Evolutionary conservation across 2,888 invertebrate genomes (phyloP).

Genomic region (Augochlorella aurata): DNA sequence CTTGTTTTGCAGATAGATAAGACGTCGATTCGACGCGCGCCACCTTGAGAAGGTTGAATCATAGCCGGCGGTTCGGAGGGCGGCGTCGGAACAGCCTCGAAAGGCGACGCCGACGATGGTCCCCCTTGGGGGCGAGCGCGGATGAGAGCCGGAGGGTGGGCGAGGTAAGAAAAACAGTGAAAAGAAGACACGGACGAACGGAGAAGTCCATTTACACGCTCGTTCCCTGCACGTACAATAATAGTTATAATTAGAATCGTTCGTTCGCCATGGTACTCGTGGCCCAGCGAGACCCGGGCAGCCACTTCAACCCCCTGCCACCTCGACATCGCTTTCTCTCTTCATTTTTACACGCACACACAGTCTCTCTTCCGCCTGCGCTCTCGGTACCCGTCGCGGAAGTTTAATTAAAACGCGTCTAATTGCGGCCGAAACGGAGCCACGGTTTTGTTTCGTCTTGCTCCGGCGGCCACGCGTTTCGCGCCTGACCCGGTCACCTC

Average conservation of each 20-base stretch:
- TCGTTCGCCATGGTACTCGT: conserved; percentile 37
- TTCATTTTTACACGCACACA: not conserved
- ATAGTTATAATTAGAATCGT: conserved; percentile 55
- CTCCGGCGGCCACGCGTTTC: conserved; percentile 46
- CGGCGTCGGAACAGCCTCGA: not conserved
- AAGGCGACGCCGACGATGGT: conserved; percentile 24
- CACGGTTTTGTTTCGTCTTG: conserved; percentile 18
- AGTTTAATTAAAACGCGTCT: conserved; percentile 61
- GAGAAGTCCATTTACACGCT: conserved; percentile 42
- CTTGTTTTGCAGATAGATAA: no score
- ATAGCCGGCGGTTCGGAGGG: not conserved
- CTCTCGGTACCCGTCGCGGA: conserved; percentile 35
- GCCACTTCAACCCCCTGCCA: not conserved
- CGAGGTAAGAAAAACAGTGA: conserved; percentile 8
- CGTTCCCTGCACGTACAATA: conserved; percentile 32
- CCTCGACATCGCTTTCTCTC: not conserved
- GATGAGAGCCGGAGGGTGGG: conserved; percentile 28
- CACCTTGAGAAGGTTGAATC: not conserved
- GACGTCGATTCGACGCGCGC: no score
- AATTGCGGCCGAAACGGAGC: conserved; percentile 55
- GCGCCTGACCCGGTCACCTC: conserved; percentile 32
- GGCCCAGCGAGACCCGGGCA: conserved; percentile 7
- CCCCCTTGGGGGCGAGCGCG: conserved; percentile 8
- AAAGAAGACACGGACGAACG: conserved; percentile 37
- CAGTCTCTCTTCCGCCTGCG: not conserved